Percentiles rank a stretch among this genome's conserved stretches.
These are phyloP conservation scores for Muricea muricata DNA, from an alignment of 92 coral and sea anemone species.

Conservation along the genomic window DNA sequence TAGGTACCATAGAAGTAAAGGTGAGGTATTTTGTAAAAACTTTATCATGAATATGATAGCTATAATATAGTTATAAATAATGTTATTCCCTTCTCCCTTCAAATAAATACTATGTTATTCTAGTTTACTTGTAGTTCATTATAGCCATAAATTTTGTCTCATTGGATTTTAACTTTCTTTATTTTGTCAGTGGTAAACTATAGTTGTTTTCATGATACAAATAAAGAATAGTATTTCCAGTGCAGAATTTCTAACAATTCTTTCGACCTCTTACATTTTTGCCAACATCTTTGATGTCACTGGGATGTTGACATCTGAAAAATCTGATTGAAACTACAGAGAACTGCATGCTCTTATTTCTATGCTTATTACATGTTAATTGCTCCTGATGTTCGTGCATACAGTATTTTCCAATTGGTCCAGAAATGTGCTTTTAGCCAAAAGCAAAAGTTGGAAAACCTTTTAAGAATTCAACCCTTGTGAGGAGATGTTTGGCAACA, in stretches of 20 bases:
- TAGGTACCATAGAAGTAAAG: slow-evolving; percentile 5
- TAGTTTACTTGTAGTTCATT: background rate
- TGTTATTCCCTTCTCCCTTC: background rate
- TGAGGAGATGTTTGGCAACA: too few species aligned
- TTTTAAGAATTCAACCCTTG: too few species aligned
- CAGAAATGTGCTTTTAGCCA: too few species aligned
- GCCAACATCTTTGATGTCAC: background rate
- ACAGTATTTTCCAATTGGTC: too few species aligned
- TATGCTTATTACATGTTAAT: too few species aligned
- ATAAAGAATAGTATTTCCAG: background rate
- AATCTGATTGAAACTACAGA: too few species aligned
- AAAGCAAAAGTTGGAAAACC: too few species aligned
- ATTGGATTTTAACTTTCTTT: background rate
- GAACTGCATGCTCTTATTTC: too few species aligned
- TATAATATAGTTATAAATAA: background rate
- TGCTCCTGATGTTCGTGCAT: too few species aligned
- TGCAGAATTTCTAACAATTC: background rate
- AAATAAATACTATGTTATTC: background rate
- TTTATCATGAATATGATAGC: background rate
- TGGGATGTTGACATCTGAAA: background rate
- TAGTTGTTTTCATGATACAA: background rate
- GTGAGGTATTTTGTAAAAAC: slow-evolving; percentile 2
- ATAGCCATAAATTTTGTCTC: background rate
- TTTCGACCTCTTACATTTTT: background rate
- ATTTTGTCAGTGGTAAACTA: background rate